Percentiles rank a stretch among this genome's conserved stretches.
These are phyloP conservation scores for Rhyzopertha dominica DNA, from an alignment of 1,140 invertebrate species.

Conservation along the genomic window DNA sequence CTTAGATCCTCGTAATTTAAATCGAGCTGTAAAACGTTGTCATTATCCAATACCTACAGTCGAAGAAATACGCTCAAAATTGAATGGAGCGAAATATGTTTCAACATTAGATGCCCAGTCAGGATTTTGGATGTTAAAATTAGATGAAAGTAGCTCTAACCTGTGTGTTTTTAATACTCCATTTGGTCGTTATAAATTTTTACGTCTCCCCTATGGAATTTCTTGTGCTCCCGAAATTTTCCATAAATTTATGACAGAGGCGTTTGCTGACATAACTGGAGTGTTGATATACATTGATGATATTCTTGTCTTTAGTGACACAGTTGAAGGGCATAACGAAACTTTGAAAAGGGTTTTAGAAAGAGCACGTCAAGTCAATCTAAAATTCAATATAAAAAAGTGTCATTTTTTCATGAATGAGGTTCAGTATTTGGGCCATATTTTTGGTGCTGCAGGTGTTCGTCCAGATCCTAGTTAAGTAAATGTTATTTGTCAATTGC, in stretches of 20 bases:
- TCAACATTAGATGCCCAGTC: slow-evolving; percentile 46
- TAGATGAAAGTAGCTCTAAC: slow-evolving; percentile 36
- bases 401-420: slow-evolving; percentile 37
- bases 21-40: slow-evolving; percentile 45
- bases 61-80: slow-evolving; percentile 43
- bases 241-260: slow-evolving; percentile 34
- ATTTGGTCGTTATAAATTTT: slow-evolving; percentile 41
- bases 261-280: slow-evolving; percentile 31
- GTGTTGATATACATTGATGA: slow-evolving; percentile 43
- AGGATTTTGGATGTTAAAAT: slow-evolving; percentile 38
- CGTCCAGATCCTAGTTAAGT: slow-evolving; percentile 25
- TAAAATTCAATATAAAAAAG: slow-evolving; percentile 31
- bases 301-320: slow-evolving; percentile 36
- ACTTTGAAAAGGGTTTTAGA: slow-evolving; percentile 27
- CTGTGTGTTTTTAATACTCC: slow-evolving; percentile 43
- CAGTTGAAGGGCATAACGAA: slow-evolving; percentile 26
- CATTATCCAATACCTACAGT: slow-evolving; percentile 44
- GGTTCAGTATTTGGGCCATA: slow-evolving; percentile 38
- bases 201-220: slow-evolving; percentile 43
- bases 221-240: slow-evolving; percentile 44
- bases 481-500: slow-evolving; percentile 28
- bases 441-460: slow-evolving; percentile 26
- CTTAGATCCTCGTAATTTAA: slow-evolving; percentile 50
- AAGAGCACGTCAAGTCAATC: slow-evolving; percentile 14
- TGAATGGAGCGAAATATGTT: slow-evolving; percentile 45